phyloP scores from a whole-genome alignment of 2,888 invertebrate genomes.

The Lasioglossum figueresi region DNA sequence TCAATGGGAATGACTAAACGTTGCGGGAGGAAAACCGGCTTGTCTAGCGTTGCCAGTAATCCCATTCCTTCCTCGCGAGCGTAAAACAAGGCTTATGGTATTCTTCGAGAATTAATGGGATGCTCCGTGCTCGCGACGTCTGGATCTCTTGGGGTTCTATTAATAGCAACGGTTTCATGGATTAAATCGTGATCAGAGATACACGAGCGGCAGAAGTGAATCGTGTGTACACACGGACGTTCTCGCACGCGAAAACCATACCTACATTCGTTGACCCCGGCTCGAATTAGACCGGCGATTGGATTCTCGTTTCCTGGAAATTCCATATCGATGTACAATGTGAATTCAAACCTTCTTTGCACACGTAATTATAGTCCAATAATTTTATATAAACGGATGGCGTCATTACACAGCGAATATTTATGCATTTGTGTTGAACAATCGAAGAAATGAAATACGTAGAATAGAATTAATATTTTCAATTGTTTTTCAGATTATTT shows the following conservation, averaged over 20 bases:
- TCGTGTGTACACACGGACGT: slow-evolving; percentile 19
- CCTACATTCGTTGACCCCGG: slow-evolving; percentile 34
- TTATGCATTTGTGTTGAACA: neutral
- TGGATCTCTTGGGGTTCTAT: slow-evolving; percentile 49
- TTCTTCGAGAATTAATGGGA: slow-evolving; percentile 48
- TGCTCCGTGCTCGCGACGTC: slow-evolving; percentile 29
- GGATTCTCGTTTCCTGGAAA: neutral
- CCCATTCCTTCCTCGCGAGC: slow-evolving; percentile 5
- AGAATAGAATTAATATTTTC: neutral
- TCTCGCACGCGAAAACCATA: slow-evolving; percentile 18
- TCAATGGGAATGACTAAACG: slow-evolving; percentile 6
- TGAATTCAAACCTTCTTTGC: neutral
- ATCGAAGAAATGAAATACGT: neutral
- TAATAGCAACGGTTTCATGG: slow-evolving; percentile 52
- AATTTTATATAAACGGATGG: neutral
- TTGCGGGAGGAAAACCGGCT: slow-evolving; percentile 1
- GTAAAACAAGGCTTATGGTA: slow-evolving; percentile 21
- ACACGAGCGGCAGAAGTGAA: slow-evolving; percentile 12
- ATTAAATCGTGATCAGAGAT: slow-evolving; percentile 54
- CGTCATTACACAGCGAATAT: neutral
- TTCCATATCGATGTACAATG: neutral
- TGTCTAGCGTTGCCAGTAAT: slow-evolving; percentile 1
- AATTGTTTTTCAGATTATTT: neutral
- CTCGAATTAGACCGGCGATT: neutral
- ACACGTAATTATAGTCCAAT: neutral